Percentiles rank a stretch among this genome's conserved stretches.
phyloP scores from a whole-genome alignment of 2,888 invertebrate genomes.

The Drosophila kambysellisi region DNA sequence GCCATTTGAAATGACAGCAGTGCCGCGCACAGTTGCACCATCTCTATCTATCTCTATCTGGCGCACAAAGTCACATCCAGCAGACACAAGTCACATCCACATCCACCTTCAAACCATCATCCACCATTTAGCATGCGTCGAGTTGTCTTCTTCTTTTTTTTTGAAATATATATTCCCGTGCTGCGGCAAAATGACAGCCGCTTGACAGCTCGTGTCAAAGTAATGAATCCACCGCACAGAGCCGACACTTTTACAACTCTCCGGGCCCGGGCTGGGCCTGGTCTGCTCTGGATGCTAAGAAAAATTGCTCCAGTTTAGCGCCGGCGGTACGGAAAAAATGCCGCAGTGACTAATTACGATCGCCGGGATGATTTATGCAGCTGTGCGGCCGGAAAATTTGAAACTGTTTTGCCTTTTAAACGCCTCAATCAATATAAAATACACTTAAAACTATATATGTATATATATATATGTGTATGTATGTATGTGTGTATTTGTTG shows the following conservation, averaged over 20 bases:
- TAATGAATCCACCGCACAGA: constrained; percentile 83
- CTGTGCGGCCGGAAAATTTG: constrained; percentile 58
- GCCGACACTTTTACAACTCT: constrained; percentile 81
- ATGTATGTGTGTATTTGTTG: background rate
- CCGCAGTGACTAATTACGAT: constrained; percentile 80
- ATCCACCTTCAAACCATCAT: constrained; percentile 60
- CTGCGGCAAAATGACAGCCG: constrained; percentile 81
- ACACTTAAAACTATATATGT: constrained; percentile 14
- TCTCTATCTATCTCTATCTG: constrained; percentile 13
- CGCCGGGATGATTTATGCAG: constrained; percentile 78
- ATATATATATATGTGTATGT: background rate
- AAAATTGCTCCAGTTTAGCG: constrained; percentile 79
- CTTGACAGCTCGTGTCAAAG: constrained; percentile 84
- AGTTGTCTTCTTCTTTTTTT: background rate
- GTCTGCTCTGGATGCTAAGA: constrained; percentile 55
- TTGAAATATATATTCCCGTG: constrained; percentile 63
- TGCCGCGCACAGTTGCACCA: constrained; percentile 58
- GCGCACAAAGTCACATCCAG: constrained; percentile 9
- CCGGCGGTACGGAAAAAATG: constrained; percentile 54
- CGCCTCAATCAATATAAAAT: constrained; percentile 65
- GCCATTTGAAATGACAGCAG: constrained; percentile 74
- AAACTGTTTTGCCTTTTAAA: constrained; percentile 63
- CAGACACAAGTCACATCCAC: constrained; percentile 2
- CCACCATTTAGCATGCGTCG: constrained; percentile 70
- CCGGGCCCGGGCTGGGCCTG: constrained; percentile 20